These are phyloP conservation scores for Brachyhypopomus occidentalis DNA, from an alignment of 2,113 vertebrate species.

Conservation along the genomic window DNA sequence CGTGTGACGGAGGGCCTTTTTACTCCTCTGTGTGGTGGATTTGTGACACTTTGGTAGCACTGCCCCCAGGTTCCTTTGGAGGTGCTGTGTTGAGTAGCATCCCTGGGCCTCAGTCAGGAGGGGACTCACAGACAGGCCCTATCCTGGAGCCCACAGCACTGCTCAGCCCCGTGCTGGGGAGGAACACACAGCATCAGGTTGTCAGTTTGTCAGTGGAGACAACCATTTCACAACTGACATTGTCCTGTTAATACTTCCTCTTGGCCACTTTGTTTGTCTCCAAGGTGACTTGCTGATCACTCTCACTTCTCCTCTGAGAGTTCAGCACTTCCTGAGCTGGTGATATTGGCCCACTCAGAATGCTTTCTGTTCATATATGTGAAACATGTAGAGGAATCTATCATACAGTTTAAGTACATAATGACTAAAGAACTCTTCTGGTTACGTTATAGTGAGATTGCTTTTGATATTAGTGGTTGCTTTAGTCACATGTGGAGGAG, in stretches of 20 bases:
- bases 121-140: not conserved
- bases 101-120: not conserved
- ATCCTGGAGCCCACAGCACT: not conserved
- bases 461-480: slow-evolving; percentile 40
- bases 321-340: slow-evolving; percentile 15
- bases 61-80: not conserved
- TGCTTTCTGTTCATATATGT: slow-evolving; percentile 3
- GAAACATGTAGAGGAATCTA: not conserved
- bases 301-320: slow-evolving; percentile 50
- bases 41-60: not conserved
- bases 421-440: not conserved
- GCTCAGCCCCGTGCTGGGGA: not conserved
- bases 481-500: slow-evolving; percentile 18
- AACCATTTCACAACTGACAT: not conserved
- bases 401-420: not conserved
- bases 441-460: slow-evolving; percentile 20
- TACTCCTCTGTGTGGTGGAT: not conserved
- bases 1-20: not conserved
- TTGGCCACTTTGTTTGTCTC: slow-evolving; percentile 29
- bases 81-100: not conserved
- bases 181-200: not conserved
- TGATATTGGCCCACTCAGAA: not conserved
- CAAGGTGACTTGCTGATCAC: slow-evolving; percentile 28
- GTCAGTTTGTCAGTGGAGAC: slow-evolving; percentile 7
- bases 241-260: slow-evolving; percentile 46